phyloP scores from a whole-genome alignment of 2,113 vertebrate genomes.

The zebrafish (Danio rerio) region GRCz12tu NC_133191.1:2315501-2316000 shows the following conservation, averaged over 20 bases:
- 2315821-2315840: too few species aligned
- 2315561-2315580: slow-evolving; percentile 12
- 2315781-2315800: too few species aligned
- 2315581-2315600: background rate
- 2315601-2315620: background rate
- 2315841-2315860: too few species aligned
- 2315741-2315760: background rate
- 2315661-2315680: background rate
- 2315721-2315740: background rate
- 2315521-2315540: slow-evolving; percentile 43
- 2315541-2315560: slow-evolving; percentile 49
- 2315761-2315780: too few species aligned
- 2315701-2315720: background rate
- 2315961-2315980: too few species aligned
- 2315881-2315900: too few species aligned
- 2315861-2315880: too few species aligned
- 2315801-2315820: too few species aligned
- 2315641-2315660: background rate
- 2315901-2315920: too few species aligned
- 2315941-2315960: too few species aligned
- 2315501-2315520: slow-evolving; percentile 48
- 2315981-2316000: too few species aligned
- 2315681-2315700: background rate
- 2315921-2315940: too few species aligned
- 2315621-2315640: background rate